Evolutionary conservation across 2,797 vertebrate genomes (phyloP).

Genomic region (Sebastes vulpes): DNA sequence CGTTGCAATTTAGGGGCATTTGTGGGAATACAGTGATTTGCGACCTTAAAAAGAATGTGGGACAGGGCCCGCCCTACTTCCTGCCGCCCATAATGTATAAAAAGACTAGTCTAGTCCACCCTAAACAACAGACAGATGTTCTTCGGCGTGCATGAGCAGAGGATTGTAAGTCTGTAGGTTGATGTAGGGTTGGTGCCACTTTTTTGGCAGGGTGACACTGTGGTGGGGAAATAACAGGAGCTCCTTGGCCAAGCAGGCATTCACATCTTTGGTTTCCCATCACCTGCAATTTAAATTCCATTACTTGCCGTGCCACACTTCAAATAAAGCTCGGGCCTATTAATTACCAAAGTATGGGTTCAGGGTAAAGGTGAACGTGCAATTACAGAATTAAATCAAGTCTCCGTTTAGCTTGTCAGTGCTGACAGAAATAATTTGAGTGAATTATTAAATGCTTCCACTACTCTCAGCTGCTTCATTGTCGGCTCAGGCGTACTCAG

Average conservation of each 20-base stretch:
- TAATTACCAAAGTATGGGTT: slow-evolving; percentile 85
- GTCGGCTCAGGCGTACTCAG: slow-evolving; percentile 32
- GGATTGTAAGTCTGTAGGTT: slow-evolving; percentile 7
- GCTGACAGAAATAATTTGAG: slow-evolving; percentile 87
- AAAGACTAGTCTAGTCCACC: not conserved
- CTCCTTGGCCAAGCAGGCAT: slow-evolving; percentile 16
- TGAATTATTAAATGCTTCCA: slow-evolving; percentile 85
- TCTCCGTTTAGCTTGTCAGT: slow-evolving; percentile 84
- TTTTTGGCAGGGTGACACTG: slow-evolving; percentile 39
- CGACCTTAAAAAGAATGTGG: no score
- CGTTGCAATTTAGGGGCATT: no score
- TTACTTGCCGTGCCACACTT: slow-evolving; percentile 79
- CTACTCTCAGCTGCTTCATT: slow-evolving; percentile 53
- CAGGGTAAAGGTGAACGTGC: slow-evolving; percentile 83
- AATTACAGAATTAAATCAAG: slow-evolving; percentile 89
- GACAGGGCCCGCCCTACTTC: no score
- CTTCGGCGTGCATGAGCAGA: slow-evolving; percentile 5
- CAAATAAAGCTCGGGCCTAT: slow-evolving; percentile 81
- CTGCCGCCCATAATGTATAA: no score
- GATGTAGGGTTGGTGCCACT: slow-evolving; percentile 37
- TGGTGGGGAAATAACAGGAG: slow-evolving; percentile 44
- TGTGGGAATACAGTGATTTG: no score
- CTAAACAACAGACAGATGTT: slow-evolving; percentile 15
- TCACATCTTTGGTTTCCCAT: slow-evolving; percentile 74
- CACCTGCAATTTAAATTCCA: slow-evolving; percentile 84